Evolutionary conservation across 2,113 vertebrate genomes (phyloP).

Genomic region (Symphodus melops): DNA sequence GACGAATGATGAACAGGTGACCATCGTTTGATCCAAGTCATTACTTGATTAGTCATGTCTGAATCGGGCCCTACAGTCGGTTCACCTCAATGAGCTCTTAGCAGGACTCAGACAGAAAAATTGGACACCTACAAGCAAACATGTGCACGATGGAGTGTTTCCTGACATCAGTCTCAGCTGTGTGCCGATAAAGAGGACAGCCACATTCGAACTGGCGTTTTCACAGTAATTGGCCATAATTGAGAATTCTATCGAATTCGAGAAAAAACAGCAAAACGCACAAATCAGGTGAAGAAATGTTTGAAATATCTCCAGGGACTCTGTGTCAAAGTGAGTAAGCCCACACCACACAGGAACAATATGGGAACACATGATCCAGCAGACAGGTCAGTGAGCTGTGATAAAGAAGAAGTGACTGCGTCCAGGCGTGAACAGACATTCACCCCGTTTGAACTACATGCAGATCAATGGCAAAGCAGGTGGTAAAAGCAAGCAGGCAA

Average conservation of each 20-base stretch:
- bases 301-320: slow-evolving; percentile 29
- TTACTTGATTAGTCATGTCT: slow-evolving; percentile 50
- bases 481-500: slow-evolving; percentile 88
- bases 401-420: slow-evolving; percentile 41
- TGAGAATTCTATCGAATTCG: slow-evolving; percentile 62
- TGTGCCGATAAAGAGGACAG: slow-evolving; percentile 34
- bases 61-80: slow-evolving; percentile 57
- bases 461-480: slow-evolving; percentile 85
- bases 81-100: slow-evolving; percentile 50
- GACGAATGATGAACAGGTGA: background rate
- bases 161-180: slow-evolving; percentile 39
- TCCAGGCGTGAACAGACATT: slow-evolving; percentile 65
- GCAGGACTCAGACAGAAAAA: slow-evolving; percentile 56
- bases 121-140: slow-evolving; percentile 46
- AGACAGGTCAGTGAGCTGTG: slow-evolving; percentile 63
- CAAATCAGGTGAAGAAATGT: slow-evolving; percentile 34
- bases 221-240: slow-evolving; percentile 64
- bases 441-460: slow-evolving; percentile 79
- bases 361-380: slow-evolving; percentile 53
- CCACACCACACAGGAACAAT: slow-evolving; percentile 59
- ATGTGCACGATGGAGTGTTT: slow-evolving; percentile 46
- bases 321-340: slow-evolving; percentile 36
- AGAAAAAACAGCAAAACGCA: slow-evolving; percentile 46
- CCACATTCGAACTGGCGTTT: slow-evolving; percentile 60
- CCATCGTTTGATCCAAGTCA: too few species aligned